Evolutionary conservation across 2,888 invertebrate species (phyloP), one percentile per base, ranked within the genome.

Genomic region (Yponomeuta cagnagella): DNA sequence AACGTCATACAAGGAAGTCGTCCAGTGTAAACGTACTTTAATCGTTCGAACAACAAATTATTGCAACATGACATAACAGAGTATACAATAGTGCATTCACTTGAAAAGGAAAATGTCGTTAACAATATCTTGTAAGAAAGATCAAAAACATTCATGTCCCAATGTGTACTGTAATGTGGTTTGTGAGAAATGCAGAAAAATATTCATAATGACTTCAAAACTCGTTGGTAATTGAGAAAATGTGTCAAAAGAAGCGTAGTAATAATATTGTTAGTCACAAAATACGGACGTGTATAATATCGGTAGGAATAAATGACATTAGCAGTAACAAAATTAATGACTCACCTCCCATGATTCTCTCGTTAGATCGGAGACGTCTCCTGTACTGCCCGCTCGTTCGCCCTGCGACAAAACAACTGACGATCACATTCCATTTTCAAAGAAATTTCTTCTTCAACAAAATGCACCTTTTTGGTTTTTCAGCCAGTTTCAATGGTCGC

Each of bases 301-400:
- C 69, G 73, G 33, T 70, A 73, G 64, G 72, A 15, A 58, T 58
- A 58, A 65, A 65, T 65, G 9, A 33, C 6, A 68, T 15, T 68
- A 48, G n/a, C n/a, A 65, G 48, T 43, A 48, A 12, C n/a, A 65
- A 12, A 52, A 67, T 31, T 65, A 12, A 69, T 3, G 48, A 93
- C 96, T 94, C 90, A 98, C 98, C 97, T 98, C 97, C 98, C 98
- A 98, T 74, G 97, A 97, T 87, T 97, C 97, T 82, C 96, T 95
- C 71, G 97, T 97, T 75, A 97, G 92, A 80, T 97, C 97, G 10
- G 95, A 93, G 63, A 96, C 95, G 83, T 96, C 96, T 72, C 95
- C 95, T 73, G 95, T 94, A 81, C 95, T 95, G 76, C 93, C 94
- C 73, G 93, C 93, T 71, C 94, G 93, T 74, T 93, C 91, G 75